Conservation (phyloP, 2,797 vertebrate species). For the Poecile montanus region DNA sequence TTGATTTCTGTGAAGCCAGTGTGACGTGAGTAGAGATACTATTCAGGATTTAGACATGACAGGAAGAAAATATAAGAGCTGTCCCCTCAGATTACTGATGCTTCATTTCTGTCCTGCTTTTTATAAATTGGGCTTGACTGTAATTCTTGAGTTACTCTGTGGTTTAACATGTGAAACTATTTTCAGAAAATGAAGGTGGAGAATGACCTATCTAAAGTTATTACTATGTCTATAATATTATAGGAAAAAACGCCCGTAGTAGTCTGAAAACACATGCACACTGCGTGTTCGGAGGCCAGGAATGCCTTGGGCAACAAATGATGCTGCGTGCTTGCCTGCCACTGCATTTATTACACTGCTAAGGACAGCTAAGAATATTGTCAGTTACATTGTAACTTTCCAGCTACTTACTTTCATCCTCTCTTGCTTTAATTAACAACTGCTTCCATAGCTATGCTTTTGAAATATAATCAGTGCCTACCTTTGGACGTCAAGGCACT, state of each 20-base stretch:
- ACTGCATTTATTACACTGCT: neutral
- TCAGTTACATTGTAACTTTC: neutral
- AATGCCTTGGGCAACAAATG: neutral
- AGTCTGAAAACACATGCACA: neutral
- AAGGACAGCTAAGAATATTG: neutral
- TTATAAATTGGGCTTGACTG: neutral
- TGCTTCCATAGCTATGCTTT: neutral
- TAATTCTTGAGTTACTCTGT: neutral
- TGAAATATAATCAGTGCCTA: neutral
- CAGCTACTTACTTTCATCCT: neutral
- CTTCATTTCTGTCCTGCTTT: neutral
- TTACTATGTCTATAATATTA: neutral
- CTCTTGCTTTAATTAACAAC: neutral
- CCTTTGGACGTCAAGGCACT: neutral
- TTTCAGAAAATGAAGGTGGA: neutral
- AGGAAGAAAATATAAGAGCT: neutral
- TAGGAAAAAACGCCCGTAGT: accelerated
- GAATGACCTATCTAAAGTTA: neutral
- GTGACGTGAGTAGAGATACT: neutral
- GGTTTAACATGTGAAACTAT: neutral
- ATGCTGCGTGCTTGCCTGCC: neutral
- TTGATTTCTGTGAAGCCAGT: neutral
- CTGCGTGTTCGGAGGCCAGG: accelerated
- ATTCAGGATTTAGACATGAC: neutral
- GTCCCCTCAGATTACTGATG: neutral